phyloP scores from a whole-genome alignment of 2,797 vertebrate species.

The Salmo trutta region DNA sequence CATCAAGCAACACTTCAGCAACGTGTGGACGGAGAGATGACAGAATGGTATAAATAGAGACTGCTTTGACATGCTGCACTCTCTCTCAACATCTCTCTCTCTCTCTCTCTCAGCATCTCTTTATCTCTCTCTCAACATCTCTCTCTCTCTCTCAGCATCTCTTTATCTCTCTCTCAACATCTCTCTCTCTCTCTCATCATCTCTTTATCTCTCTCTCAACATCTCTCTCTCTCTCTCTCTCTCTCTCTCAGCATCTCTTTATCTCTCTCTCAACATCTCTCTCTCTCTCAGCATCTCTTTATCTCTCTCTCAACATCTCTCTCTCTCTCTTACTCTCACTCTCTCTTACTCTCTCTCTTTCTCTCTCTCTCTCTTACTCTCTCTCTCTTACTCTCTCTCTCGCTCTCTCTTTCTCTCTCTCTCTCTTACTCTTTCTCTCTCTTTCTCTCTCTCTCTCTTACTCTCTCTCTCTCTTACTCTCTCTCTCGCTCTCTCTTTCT shows the following conservation, averaged over 20 bases:
- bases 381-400: too few species aligned
- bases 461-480: too few species aligned
- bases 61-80: constrained; percentile 14
- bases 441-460: too few species aligned
- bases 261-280: background rate
- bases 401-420: rapidly evolving
- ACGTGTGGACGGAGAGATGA: constrained; percentile 39
- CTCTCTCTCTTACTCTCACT: too few species aligned
- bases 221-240: background rate
- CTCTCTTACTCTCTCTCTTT: background rate
- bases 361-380: too few species aligned
- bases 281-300: background rate
- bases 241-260: too few species aligned
- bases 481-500: too few species aligned
- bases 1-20: constrained; percentile 51
- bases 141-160: background rate
- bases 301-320: background rate
- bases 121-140: background rate
- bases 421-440: too few species aligned
- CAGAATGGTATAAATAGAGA: constrained; percentile 49
- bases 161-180: background rate
- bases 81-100: too few species aligned
- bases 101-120: background rate
- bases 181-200: too few species aligned
- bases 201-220: too few species aligned